Evolutionary conservation across 2,888 invertebrate genomes (phyloP).

Genomic region (Melitaea athalia): DNA sequence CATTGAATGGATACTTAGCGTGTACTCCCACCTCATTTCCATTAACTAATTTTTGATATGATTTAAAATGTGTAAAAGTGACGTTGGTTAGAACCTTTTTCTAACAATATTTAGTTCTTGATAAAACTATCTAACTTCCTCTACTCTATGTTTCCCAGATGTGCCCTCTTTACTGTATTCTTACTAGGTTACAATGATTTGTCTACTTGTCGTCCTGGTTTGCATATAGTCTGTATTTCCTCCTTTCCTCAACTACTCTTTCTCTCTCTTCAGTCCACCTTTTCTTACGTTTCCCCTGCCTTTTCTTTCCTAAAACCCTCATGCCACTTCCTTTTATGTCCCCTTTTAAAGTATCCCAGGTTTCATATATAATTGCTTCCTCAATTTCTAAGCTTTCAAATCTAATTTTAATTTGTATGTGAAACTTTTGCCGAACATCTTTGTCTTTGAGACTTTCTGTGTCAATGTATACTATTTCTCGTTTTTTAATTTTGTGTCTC

Average conservation of each 20-base stretch:
- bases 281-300: background rate
- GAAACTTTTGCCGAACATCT: background rate
- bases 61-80: too few species aligned
- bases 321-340: background rate
- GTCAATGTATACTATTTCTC: background rate
- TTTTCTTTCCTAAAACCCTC: background rate
- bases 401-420: slow-evolving; percentile 9
- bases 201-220: background rate
- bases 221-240: background rate
- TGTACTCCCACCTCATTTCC: too few species aligned
- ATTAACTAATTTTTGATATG: too few species aligned
- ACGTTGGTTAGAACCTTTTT: too few species aligned
- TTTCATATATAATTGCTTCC: background rate
- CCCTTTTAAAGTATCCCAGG: background rate
- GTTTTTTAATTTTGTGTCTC: background rate
- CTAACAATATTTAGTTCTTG: too few species aligned
- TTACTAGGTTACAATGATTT: too few species aligned
- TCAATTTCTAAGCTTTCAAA: slow-evolving; percentile 6
- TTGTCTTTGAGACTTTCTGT: slow-evolving; percentile 7
- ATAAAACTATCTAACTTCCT: too few species aligned
- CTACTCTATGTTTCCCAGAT: too few species aligned
- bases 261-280: slow-evolving; percentile 11
- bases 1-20: too few species aligned
- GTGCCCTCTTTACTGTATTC: too few species aligned
- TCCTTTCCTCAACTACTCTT: too few species aligned